These are phyloP conservation scores for Epistrophe grossulariae DNA, from an alignment of 2,888 invertebrate genomes.

Conservation along the genomic window DNA sequence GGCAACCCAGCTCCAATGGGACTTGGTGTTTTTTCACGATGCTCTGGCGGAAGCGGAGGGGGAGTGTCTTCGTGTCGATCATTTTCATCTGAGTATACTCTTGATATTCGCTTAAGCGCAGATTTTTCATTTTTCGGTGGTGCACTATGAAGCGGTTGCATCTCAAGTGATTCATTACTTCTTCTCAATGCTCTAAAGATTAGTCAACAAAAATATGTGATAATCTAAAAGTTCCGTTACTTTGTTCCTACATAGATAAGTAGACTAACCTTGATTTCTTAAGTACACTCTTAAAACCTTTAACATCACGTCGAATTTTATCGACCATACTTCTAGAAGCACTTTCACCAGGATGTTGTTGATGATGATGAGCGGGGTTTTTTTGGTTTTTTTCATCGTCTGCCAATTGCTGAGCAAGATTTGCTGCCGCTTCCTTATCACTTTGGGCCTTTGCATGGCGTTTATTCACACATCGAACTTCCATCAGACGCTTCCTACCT, in stretches of 20 bases:
- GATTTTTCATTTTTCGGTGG: slow-evolving; percentile 85
- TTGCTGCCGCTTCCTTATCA: slow-evolving; percentile 80
- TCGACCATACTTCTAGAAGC: slow-evolving; percentile 91
- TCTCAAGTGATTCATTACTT: slow-evolving; percentile 88
- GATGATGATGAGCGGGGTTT: slow-evolving; percentile 36
- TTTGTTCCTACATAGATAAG: no score
- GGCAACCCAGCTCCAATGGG: slow-evolving; percentile 94
- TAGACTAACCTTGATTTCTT: slow-evolving; percentile 84
- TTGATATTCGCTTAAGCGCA: slow-evolving; percentile 89
- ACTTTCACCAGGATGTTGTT: slow-evolving; percentile 84
- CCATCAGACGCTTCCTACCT: slow-evolving; percentile 93
- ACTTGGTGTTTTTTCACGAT: slow-evolving; percentile 86
- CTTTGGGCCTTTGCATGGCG: slow-evolving; percentile 82
- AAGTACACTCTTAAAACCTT: slow-evolving; percentile 87
- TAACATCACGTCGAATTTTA: slow-evolving; percentile 93
- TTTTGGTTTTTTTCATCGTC: slow-evolving; percentile 42
- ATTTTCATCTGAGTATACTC: slow-evolving; percentile 90
- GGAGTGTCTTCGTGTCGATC: slow-evolving; percentile 85
- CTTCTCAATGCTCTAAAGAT: slow-evolving; percentile 78
- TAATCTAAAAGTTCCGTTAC: neutral
- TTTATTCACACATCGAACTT: slow-evolving; percentile 88
- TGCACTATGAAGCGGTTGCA: slow-evolving; percentile 86
- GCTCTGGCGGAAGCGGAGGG: slow-evolving; percentile 80
- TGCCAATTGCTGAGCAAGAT: slow-evolving; percentile 76
- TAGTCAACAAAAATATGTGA: neutral